Evolutionary conservation across 2,888 invertebrate genomes (phyloP).

Genomic region (Nudaria mundana): DNA sequence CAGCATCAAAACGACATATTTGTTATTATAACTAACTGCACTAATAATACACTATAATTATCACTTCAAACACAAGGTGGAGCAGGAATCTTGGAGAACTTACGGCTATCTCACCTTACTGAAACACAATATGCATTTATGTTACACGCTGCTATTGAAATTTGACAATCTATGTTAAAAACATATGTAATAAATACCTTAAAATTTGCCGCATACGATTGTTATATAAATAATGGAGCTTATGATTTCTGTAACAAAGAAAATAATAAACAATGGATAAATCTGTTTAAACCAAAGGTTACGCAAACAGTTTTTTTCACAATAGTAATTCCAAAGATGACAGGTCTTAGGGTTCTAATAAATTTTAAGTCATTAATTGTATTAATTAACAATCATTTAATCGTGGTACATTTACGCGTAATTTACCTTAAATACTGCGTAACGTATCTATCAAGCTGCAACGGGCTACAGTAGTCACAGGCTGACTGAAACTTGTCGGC

Average conservation of each 20-base stretch:
- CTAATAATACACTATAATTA: constrained; percentile 69
- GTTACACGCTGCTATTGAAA: too few relatives aligned
- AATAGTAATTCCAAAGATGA: too few relatives aligned
- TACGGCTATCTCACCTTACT: too few relatives aligned
- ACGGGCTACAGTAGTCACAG: too few relatives aligned
- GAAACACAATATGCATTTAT: constrained; percentile 75
- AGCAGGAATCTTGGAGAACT: constrained; percentile 77
- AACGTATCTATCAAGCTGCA: too few relatives aligned
- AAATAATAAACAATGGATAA: constrained; percentile 10
- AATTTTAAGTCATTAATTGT: too few relatives aligned
- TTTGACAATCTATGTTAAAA: constrained; percentile 23
- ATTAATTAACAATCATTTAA: too few relatives aligned
- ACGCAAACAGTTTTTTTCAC: background rate
- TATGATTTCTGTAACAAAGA: constrained; percentile 71
- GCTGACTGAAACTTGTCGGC: too few relatives aligned
- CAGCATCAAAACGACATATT: constrained; percentile 63
- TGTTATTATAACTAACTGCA: constrained; percentile 67
- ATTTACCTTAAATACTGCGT: too few relatives aligned
- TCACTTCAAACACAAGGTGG: constrained; percentile 78
- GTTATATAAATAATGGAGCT: constrained; percentile 56
- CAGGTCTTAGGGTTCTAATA: too few relatives aligned
- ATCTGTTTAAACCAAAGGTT: background rate
- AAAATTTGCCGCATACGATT: constrained; percentile 50
- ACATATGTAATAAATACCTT: constrained; percentile 51
- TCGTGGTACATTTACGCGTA: too few relatives aligned